These are phyloP conservation scores for Lethenteron reissneri DNA, from an alignment of 2,113 vertebrate species.

Conservation along the genomic window DNA sequence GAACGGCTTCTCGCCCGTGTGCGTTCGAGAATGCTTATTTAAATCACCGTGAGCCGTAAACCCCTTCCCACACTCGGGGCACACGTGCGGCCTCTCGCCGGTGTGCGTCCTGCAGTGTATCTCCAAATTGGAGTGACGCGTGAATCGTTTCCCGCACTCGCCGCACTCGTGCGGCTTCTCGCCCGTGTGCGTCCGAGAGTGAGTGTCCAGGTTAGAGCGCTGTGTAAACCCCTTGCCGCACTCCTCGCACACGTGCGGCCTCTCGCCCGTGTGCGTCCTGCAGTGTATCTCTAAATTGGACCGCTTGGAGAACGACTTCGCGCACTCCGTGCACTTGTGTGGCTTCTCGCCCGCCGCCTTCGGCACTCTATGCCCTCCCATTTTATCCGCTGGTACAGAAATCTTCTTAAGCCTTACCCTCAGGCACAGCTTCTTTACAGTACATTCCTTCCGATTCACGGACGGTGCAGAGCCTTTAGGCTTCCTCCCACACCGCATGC, in stretches of 20 bases:
- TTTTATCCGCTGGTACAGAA: background rate
- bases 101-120: background rate
- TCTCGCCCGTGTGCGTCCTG: constrained; percentile 15
- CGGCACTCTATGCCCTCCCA: background rate
- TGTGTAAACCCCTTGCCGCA: constrained; percentile 14
- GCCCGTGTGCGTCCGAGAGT: background rate
- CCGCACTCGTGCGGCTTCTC: background rate
- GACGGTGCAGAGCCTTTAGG: background rate
- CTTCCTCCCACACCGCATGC: background rate
- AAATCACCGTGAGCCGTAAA: constrained; percentile 10
- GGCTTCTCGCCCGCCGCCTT: constrained; percentile 16
- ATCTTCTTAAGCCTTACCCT: background rate
- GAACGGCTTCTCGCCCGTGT: background rate
- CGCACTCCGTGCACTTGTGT: constrained; percentile 18
- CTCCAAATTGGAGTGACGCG: constrained; percentile 1
- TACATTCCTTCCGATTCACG: background rate
- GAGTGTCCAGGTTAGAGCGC: constrained; percentile 16
- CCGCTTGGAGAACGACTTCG: constrained; percentile 17
- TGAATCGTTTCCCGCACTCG: background rate
- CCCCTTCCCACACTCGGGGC: constrained; percentile 1
- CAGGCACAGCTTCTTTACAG: background rate
- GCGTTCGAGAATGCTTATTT: constrained; percentile 5
- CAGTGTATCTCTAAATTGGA: constrained; percentile 20
- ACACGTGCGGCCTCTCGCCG: background rate
- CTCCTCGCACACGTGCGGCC: constrained; percentile 8